These are phyloP conservation scores for Muscicapa adusta DNA, from an alignment of 2,113 vertebrate genomes.

Conservation along the genomic window DNA sequence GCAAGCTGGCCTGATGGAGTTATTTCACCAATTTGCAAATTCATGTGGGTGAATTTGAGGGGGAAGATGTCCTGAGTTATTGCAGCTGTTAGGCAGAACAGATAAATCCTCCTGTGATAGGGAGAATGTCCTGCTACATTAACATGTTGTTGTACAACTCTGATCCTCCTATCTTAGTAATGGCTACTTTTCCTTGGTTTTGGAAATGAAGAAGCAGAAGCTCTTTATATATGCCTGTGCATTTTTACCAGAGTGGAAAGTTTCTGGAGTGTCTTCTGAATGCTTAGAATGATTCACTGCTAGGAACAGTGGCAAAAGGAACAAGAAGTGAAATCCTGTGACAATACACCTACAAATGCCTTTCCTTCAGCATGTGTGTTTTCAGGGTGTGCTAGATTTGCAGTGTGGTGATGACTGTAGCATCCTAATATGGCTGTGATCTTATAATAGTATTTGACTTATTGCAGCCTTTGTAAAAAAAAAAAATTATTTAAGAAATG, in stretches of 20 bases:
- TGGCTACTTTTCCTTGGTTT: not conserved
- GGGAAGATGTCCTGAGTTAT: not conserved
- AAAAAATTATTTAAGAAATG: not conserved
- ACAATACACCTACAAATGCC: not conserved
- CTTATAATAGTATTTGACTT: not conserved
- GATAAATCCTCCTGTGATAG: not conserved
- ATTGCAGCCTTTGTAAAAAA: not conserved
- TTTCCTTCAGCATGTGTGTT: not conserved
- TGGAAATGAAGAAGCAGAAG: not conserved
- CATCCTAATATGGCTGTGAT: not conserved
- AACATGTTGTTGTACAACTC: fast-evolving
- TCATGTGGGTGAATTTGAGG: too few species aligned
- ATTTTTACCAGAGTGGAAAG: not conserved
- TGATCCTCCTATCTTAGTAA: not conserved
- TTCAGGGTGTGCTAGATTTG: not conserved
- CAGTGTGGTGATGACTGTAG: not conserved
- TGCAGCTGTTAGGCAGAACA: not conserved
- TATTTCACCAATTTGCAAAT: not conserved
- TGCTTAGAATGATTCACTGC: not conserved
- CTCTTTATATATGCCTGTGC: not conserved
- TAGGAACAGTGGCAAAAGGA: not conserved
- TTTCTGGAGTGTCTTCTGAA: not conserved
- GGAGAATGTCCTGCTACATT: not conserved
- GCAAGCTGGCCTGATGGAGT: not conserved
- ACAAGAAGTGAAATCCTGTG: not conserved